Conservation (phyloP, 2,888 invertebrate genomes). For the Epistrophe grossulariae region DNA sequence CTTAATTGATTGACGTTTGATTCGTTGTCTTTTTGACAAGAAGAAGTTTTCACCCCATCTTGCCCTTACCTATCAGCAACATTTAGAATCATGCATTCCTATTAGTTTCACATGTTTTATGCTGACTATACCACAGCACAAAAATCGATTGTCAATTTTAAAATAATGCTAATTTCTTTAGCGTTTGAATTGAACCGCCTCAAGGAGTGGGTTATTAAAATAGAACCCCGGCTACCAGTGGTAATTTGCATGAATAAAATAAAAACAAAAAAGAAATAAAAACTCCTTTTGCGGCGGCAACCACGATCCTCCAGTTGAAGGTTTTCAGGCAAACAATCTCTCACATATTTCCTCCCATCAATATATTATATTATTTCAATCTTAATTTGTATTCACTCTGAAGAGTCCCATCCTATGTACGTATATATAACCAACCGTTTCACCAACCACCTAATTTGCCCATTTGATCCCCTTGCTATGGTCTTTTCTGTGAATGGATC, state of each 20-base stretch:
- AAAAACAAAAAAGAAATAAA: constrained; percentile 7
- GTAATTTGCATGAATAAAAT: constrained; percentile 50
- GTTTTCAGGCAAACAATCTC: constrained; percentile 45
- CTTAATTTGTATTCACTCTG: constrained; percentile 67
- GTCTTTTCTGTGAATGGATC: constrained; percentile 70
- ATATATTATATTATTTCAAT: constrained; percentile 31
- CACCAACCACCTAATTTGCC: constrained; percentile 33
- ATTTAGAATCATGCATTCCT: constrained; percentile 27
- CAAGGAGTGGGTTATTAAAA: constrained; percentile 35
- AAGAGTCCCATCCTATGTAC: constrained; percentile 46
- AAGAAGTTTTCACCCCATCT: background rate
- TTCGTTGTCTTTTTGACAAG: constrained; percentile 39
- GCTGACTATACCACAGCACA: constrained; percentile 5
- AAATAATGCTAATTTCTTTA: constrained; percentile 49
- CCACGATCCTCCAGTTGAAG: constrained; percentile 43
- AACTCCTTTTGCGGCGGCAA: constrained; percentile 44
- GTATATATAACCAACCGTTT: background rate
- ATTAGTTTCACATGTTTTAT: background rate
- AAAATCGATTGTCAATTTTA: constrained; percentile 36
- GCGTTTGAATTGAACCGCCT: constrained; percentile 61
- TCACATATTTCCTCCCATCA: constrained; percentile 66
- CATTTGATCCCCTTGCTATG: constrained; percentile 49
- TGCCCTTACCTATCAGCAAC: background rate
- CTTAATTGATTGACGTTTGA: constrained; percentile 30
- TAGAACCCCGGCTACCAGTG: constrained; percentile 46